phyloP scores from a whole-genome alignment of 2,888 invertebrate genomes.

The Amphipoea lucens region DNA sequence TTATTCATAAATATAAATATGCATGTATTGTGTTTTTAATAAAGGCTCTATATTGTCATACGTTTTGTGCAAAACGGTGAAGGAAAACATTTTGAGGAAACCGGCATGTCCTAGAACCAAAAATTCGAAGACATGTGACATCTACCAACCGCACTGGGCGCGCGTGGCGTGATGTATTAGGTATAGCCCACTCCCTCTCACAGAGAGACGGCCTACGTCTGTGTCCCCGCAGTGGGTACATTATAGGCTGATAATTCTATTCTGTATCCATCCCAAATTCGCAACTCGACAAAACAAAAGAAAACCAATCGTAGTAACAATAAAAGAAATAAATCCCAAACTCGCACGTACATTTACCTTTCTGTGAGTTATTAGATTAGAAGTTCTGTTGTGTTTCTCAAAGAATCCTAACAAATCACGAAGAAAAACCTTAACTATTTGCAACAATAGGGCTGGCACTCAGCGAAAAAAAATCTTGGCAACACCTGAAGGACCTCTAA shows the following conservation, averaged over 20 bases:
- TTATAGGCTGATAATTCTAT: background rate
- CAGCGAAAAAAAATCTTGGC: conserved; percentile 1
- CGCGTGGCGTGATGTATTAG: too few relatives aligned
- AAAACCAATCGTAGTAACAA: conserved; percentile 17
- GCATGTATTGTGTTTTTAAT: too few relatives aligned
- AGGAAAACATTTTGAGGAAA: background rate
- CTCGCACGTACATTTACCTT: conserved; percentile 33
- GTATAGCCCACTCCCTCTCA: background rate
- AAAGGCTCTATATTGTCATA: background rate
- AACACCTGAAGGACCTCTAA: background rate
- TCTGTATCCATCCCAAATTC: background rate
- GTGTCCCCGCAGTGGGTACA: background rate
- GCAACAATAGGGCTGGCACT: conserved; percentile 35
- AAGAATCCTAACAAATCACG: conserved; percentile 45
- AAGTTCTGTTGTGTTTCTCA: conserved; percentile 40
- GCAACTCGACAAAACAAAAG: background rate
- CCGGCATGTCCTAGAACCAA: background rate
- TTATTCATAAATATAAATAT: background rate
- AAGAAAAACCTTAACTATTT: conserved; percentile 32
- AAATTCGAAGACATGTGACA: background rate
- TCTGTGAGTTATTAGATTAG: conserved; percentile 34
- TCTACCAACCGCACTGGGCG: background rate
- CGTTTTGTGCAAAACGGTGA: conserved; percentile 11
- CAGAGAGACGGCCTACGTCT: background rate
- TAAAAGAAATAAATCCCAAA: conserved; percentile 48